Percentiles rank a stretch among this genome's conserved stretches.
phyloP scores from a whole-genome alignment of 2,113 vertebrate genomes.

The Callospermophilus lateralis region DNA sequence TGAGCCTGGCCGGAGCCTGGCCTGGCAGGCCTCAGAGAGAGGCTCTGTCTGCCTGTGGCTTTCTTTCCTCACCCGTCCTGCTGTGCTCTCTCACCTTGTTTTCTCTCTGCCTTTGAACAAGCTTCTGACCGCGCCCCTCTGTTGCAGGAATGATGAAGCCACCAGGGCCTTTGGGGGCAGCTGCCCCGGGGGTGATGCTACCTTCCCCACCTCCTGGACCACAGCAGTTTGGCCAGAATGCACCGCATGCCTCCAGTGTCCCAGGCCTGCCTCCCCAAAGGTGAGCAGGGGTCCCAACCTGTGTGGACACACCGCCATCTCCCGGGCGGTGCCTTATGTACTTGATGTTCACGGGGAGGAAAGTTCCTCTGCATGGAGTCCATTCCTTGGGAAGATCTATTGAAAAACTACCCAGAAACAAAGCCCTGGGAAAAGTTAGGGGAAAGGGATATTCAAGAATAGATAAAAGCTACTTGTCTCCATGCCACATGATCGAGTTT shows the following conservation, averaged over 20 bases:
- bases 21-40: background rate
- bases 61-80: no score
- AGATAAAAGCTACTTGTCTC: background rate
- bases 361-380: background rate
- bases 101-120: background rate
- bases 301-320: background rate
- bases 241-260: conserved; percentile 31
- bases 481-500: background rate
- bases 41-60: background rate
- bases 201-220: conserved; percentile 77
- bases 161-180: conserved; percentile 84
- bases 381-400: background rate
- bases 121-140: conserved; percentile 14
- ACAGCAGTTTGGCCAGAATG: conserved; percentile 75
- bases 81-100: background rate
- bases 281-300: conserved; percentile 57
- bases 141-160: conserved; percentile 91
- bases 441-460: background rate
- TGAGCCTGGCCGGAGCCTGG: no score
- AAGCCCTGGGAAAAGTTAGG: background rate
- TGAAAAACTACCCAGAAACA: background rate
- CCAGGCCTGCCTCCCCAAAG: conserved; percentile 67
- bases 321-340: background rate
- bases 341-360: background rate
- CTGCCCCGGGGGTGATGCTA: conserved; percentile 84